phyloP scores from a whole-genome alignment of 2,797 vertebrate species.

The Xenentodon cancila region DNA sequence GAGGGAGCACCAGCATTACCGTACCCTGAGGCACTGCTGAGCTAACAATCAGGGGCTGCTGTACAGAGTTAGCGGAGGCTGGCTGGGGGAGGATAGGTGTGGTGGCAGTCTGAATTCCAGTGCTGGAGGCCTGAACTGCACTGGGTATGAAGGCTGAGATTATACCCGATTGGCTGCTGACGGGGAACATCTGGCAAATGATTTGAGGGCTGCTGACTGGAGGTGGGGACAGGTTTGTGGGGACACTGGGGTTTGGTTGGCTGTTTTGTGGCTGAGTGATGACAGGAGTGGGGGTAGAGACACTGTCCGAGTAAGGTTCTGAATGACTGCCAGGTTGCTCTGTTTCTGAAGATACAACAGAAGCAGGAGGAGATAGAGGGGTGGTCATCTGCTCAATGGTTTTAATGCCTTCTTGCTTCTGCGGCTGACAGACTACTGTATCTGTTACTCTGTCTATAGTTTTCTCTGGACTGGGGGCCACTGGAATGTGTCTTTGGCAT shows the following conservation, averaged over 20 bases:
- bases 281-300: constrained; percentile 40
- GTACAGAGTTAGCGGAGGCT: constrained; percentile 62
- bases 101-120: constrained; percentile 79
- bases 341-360: constrained; percentile 45
- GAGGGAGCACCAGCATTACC: constrained; percentile 95
- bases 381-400: constrained; percentile 57
- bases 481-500: constrained; percentile 79
- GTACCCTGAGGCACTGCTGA: constrained; percentile 89
- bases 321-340: constrained; percentile 42
- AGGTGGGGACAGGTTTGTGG: constrained; percentile 70
- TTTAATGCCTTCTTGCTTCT: constrained; percentile 48
- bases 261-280: constrained; percentile 45
- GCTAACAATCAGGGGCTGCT: constrained; percentile 89
- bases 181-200: constrained; percentile 95
- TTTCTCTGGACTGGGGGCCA: constrained; percentile 56
- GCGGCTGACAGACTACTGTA: constrained; percentile 46
- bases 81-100: constrained; percentile 83
- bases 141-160: constrained; percentile 90
- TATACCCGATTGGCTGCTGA: constrained; percentile 85
- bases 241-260: constrained; percentile 52
- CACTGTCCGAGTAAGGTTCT: constrained; percentile 56
- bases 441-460: constrained; percentile 51
- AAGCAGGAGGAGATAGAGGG: constrained; percentile 49
- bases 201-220: constrained; percentile 85
- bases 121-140: constrained; percentile 69